Percentiles rank a stretch among this genome's conserved stretches.
Evolutionary conservation across 2,113 vertebrate genomes (phyloP).

Genomic region (Bambusicola thoracicus): DNA sequence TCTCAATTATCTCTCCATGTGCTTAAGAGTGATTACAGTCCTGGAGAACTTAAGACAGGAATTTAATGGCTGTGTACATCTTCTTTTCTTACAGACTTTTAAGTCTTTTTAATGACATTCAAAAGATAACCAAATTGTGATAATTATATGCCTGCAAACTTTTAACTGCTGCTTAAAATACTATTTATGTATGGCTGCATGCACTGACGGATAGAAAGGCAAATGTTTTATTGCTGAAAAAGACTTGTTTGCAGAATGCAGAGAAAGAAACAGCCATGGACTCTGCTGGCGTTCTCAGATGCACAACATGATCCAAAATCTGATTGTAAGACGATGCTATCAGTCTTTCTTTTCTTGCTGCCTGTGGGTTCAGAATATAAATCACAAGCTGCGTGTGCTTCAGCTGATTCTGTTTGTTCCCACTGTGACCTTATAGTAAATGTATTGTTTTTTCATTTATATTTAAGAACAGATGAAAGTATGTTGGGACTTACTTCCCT

Average conservation of each 20-base stretch:
- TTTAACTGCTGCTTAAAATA: background rate
- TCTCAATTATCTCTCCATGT: background rate
- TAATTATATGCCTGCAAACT: background rate
- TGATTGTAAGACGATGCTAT: constrained; percentile 40
- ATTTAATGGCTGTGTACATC: background rate
- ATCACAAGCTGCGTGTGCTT: constrained; percentile 41
- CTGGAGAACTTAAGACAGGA: background rate
- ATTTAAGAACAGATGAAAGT: constrained; percentile 75
- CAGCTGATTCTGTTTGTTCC: constrained; percentile 52
- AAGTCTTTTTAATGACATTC: background rate
- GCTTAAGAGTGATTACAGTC: background rate
- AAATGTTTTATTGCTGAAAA: background rate
- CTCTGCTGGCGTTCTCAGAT: background rate
- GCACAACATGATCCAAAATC: constrained; percentile 51
- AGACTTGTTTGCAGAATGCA: background rate
- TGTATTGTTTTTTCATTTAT: constrained; percentile 76
- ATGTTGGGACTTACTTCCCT: constrained; percentile 48
- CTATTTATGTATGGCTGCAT: background rate
- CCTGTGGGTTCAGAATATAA: constrained; percentile 58
- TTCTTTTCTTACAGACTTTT: background rate
- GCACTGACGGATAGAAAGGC: background rate
- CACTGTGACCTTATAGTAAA: constrained; percentile 62
- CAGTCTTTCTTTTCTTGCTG: constrained; percentile 37
- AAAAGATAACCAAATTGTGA: background rate
- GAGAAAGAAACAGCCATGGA: background rate